Evolutionary conservation across 2,888 invertebrate species (phyloP).

Genomic region (Polylopha cassiicola): DNA sequence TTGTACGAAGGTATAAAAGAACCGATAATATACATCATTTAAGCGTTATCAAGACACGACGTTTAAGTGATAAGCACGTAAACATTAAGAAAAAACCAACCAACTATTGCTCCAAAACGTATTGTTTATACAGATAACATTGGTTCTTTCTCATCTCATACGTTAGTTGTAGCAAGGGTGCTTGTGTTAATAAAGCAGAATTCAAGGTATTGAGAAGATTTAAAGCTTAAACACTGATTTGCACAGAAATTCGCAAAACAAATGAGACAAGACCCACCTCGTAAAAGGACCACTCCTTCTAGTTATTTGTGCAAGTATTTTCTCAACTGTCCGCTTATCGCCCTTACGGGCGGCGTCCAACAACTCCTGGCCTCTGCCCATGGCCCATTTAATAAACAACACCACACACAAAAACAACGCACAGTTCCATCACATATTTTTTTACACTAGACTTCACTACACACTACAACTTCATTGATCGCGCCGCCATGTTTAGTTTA

Average conservation of each 20-base stretch:
- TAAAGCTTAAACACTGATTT: constrained; percentile 10
- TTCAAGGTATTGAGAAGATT: too few relatives aligned
- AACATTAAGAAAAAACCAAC: constrained; percentile 43
- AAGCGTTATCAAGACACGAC: constrained; percentile 20
- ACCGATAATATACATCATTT: constrained; percentile 9
- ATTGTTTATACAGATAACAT: constrained; percentile 20
- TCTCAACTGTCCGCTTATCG: constrained; percentile 91
- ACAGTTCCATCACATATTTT: constrained; percentile 59
- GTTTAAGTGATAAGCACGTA: constrained; percentile 41
- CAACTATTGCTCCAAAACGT: constrained; percentile 34
- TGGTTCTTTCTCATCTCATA: not conserved
- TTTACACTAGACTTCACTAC: constrained; percentile 73
- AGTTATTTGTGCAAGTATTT: constrained; percentile 91
- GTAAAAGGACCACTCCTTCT: constrained; percentile 96
- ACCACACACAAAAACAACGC: constrained; percentile 73
- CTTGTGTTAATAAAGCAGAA: too few relatives aligned
- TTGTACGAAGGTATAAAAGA: not conserved
- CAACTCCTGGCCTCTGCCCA: constrained; percentile 98
- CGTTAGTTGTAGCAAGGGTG: not conserved
- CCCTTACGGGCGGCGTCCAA: constrained; percentile 96
- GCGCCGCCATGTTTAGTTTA: constrained; percentile 81
- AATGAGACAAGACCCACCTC: constrained; percentile 83
- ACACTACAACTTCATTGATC: constrained; percentile 85
- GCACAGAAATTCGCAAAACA: constrained; percentile 37
- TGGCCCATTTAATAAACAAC: constrained; percentile 72